Percentiles rank a stretch among this genome's conserved stretches.
phyloP scores from a whole-genome alignment of 1,140 invertebrate genomes.

The Drusus annulatus region DNA sequence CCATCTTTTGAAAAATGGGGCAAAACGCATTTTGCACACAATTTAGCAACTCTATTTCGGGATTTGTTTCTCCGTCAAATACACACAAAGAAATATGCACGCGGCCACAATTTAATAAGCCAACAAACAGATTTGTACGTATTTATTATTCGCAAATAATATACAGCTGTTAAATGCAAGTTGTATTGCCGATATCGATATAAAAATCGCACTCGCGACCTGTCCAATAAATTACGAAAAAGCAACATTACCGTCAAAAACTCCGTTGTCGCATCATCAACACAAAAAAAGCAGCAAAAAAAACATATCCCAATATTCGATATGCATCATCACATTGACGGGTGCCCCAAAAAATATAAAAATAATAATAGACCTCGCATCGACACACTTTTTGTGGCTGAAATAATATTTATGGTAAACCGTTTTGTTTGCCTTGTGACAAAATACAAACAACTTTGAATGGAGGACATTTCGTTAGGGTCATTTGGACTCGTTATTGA shows the following conservation, averaged over 20 bases:
- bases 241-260: slow-evolving; percentile 34
- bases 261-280: slow-evolving; percentile 26
- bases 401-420: slow-evolving; percentile 54
- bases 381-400: slow-evolving; percentile 46
- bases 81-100: too few relatives aligned
- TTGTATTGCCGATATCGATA: slow-evolving; percentile 1
- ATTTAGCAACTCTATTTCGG: too few relatives aligned
- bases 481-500: slow-evolving; percentile 53
- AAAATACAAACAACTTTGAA: slow-evolving; percentile 38
- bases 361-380: slow-evolving; percentile 5
- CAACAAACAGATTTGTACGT: too few relatives aligned
- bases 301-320: slow-evolving; percentile 44
- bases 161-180: too few relatives aligned
- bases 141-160: too few relatives aligned
- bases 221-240: slow-evolving; percentile 41
- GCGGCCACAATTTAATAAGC: too few relatives aligned
- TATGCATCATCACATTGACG: slow-evolving; percentile 56
- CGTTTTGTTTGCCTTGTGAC: slow-evolving; percentile 32
- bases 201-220: slow-evolving; percentile 29
- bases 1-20: too few relatives aligned
- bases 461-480: slow-evolving; percentile 45
- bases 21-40: too few relatives aligned
- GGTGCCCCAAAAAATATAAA: slow-evolving; percentile 54
- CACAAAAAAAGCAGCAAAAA: slow-evolving; percentile 8
- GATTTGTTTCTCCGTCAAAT: too few relatives aligned